Evolutionary conservation across 2,797 vertebrate species (phyloP), one percentile per base, ranked within the genome.

Genomic region (Adrianichthys oophorus): DNA sequence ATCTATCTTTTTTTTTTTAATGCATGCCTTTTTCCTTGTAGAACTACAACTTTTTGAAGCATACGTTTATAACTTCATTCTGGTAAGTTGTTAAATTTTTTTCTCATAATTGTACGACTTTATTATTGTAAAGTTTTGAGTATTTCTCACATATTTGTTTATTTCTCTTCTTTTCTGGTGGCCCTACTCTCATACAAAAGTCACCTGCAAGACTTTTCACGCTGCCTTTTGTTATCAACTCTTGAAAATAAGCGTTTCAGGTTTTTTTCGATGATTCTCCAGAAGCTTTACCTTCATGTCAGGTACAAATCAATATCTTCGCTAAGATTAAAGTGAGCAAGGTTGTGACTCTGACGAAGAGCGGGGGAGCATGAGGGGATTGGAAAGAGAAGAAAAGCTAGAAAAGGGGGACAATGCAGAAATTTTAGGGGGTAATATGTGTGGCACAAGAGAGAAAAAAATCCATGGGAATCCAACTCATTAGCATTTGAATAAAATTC

Each of bases 401-500:
- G 26, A 51, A 40, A 4, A 50, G 41, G 41, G 17, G 15, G 37
- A 53, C 47, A 41, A 10, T 7, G 49, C 48, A 45, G 21, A 68
- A 49, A 52, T 70, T 65, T 44, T 45, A 19, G 51, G 56, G 52
- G 58, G 56, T 62, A 58, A 84, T 78, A 81, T 85, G 60, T 76
- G 58, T 53, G 29, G 65, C 70, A 68, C 71, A 72, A 72, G 75
- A 76, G 75, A 76, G 76, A 78, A 66, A 66, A 52, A 76, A 78
- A 75, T 73, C 72, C 78, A 83, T 87, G 74, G 83, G 82, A 87
- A 87, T 83, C 63, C 1, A 41, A 13, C 62, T 80, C 59, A 87
- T 91, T 91, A 83, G 64, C 85, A 90, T 88, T 77, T 89, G 82
- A 91, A 92, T 90, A 26, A 76, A 74, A 88, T 90, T 90, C 81